Conservation (phyloP, 2,888 invertebrate genomes). For the Eurois occulta region DNA sequence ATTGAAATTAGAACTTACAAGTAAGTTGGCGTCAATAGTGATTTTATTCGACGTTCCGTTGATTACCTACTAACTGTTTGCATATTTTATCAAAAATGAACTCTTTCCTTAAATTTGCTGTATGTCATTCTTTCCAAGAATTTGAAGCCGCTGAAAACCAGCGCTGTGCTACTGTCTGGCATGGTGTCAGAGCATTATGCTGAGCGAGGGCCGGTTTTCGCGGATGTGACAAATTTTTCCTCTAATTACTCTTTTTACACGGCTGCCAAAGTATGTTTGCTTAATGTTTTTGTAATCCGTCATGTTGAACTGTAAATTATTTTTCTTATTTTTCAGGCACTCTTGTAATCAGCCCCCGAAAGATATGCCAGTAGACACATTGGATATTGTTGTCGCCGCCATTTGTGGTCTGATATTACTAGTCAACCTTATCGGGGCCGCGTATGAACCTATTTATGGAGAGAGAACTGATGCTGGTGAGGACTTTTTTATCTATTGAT, state of each 20-base stretch:
- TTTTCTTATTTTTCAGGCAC: neutral
- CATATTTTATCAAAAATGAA: no score
- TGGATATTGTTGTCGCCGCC: conserved; percentile 32
- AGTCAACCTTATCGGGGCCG: conserved; percentile 40
- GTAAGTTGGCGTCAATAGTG: no score
- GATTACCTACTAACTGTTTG: no score
- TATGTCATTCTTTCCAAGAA: no score
- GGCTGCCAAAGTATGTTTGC: neutral
- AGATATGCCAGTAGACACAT: conserved; percentile 28
- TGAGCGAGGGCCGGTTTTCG: neutral
- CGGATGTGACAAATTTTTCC: neutral
- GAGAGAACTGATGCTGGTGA: conserved; percentile 8
- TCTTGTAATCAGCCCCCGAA: conserved; percentile 25
- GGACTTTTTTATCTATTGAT: neutral
- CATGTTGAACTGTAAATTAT: neutral
- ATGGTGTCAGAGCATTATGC: neutral
- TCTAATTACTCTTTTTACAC: neutral
- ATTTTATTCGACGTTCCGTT: no score
- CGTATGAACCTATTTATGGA: conserved; percentile 19
- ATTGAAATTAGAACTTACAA: no score
- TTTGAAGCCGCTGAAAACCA: no score
- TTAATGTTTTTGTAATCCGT: neutral
- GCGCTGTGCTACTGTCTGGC: neutral
- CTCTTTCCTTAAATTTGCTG: no score
- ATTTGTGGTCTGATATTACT: conserved; percentile 31